Evolutionary conservation across 2,113 vertebrate genomes (phyloP).

Genomic region (Eudyptes chrysolophus): DNA sequence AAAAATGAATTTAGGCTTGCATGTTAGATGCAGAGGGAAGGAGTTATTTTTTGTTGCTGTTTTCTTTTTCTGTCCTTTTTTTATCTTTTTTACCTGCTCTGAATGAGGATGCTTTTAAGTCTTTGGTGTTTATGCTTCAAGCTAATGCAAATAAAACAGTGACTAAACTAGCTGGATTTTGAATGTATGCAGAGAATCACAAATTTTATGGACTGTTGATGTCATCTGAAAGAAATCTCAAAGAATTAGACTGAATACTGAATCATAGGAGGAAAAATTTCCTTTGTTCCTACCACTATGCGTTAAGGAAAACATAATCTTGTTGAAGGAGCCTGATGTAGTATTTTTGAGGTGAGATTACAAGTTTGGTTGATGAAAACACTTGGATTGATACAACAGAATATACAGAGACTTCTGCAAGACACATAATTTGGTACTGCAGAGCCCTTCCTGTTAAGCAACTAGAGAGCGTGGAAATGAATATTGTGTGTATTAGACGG

Average conservation of each 20-base stretch:
- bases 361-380: background rate
- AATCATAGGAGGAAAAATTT: background rate
- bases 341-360: background rate
- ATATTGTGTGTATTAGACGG: background rate
- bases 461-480: background rate
- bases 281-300: background rate
- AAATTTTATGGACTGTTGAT: background rate
- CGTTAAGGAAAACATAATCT: background rate
- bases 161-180: background rate
- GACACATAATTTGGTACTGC: background rate
- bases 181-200: background rate
- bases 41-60: background rate
- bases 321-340: background rate
- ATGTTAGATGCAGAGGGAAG: background rate
- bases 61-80: background rate
- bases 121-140: constrained; percentile 53
- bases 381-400: background rate
- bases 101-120: constrained; percentile 10
- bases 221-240: background rate
- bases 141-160: constrained; percentile 47
- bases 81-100: background rate
- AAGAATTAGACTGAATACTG: background rate
- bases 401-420: background rate
- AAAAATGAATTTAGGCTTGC: background rate
- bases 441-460: background rate